Evolutionary conservation across 1,140 invertebrate genomes (phyloP).

Genomic region (Subanguina moxae): DNA sequence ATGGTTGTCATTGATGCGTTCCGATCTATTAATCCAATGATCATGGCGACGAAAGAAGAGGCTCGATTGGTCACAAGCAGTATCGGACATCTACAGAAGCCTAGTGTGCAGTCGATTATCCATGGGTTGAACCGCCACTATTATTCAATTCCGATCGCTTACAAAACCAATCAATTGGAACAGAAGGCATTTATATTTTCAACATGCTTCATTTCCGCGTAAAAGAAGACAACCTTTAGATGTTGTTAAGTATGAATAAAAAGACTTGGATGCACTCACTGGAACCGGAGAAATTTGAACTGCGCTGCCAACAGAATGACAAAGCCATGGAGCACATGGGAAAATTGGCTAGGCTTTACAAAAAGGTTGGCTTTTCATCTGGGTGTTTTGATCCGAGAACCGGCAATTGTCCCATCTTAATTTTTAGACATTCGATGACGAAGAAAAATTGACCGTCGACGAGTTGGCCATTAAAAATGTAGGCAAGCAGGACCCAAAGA

Average conservation of each 20-base stretch:
- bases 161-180: slow-evolving; percentile 95
- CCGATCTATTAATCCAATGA: slow-evolving; percentile 91
- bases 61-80: slow-evolving; percentile 97
- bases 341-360: slow-evolving; percentile 94
- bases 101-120: slow-evolving; percentile 96
- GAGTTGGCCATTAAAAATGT: slow-evolving; percentile 99
- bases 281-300: slow-evolving; percentile 84
- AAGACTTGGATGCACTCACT: slow-evolving; percentile 99
- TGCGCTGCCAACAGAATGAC: slow-evolving; percentile 81
- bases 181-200: slow-evolving; percentile 68
- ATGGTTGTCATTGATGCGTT: slow-evolving; percentile 66
- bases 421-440: slow-evolving; percentile 80
- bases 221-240: slow-evolving; percentile 64
- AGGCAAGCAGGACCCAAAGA: slow-evolving; percentile 98
- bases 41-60: slow-evolving; percentile 97
- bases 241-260: slow-evolving; percentile 96
- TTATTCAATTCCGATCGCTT: slow-evolving; percentile 99
- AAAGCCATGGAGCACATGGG: slow-evolving; percentile 91
- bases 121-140: slow-evolving; percentile 98
- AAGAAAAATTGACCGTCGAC: slow-evolving; percentile 99
- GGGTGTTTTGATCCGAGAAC: neutral
- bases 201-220: neutral
- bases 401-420: neutral
- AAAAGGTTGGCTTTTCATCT: slow-evolving; percentile 69
- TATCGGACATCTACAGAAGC: slow-evolving; percentile 94